A percentile compares a stretch with the other conserved stretches of the same genome.
These are phyloP conservation scores for Serranus cabrilla DNA, from an alignment of 2,797 vertebrate genomes.

Conservation along the genomic window DNA sequence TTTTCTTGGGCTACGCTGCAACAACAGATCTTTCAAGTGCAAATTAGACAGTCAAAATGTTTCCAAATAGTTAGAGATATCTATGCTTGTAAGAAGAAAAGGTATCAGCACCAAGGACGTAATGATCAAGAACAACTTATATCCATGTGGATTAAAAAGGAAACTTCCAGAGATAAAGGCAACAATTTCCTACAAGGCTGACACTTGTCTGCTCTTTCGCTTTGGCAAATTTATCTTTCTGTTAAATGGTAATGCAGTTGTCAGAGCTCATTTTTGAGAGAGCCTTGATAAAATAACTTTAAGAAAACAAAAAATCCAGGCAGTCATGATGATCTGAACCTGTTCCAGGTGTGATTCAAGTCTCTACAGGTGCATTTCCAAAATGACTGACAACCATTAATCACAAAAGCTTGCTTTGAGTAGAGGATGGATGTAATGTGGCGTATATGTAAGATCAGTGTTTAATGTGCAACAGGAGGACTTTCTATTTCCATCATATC, in stretches of 20 bases:
- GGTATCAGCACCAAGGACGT: no score
- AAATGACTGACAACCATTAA: background rate
- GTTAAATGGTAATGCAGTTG: constrained; percentile 13
- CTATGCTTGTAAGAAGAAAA: background rate
- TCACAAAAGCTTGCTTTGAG: background rate
- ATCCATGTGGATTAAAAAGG: constrained; percentile 1
- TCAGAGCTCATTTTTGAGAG: constrained; percentile 29
- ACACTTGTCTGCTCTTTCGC: constrained; percentile 17
- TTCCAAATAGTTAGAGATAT: background rate
- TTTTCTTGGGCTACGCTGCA: constrained; percentile 3
- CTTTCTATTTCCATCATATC: background rate
- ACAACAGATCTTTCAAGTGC: constrained; percentile 19
- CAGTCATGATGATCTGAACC: background rate
- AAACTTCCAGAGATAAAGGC: background rate
- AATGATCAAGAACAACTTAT: constrained; percentile 19
- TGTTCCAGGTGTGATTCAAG: background rate
- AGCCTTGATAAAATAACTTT: constrained; percentile 12
- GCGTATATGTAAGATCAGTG: background rate
- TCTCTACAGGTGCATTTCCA: background rate
- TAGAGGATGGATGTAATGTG: background rate
- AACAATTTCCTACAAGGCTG: constrained; percentile 6
- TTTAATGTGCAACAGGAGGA: background rate
- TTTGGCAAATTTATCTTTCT: background rate
- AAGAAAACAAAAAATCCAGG: no score
- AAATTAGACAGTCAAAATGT: constrained; percentile 15